A percentile compares a stretch with the other conserved stretches of the same genome.
phyloP scores from a whole-genome alignment of 2,797 vertebrate species.

The Todus mexicanus region DNA sequence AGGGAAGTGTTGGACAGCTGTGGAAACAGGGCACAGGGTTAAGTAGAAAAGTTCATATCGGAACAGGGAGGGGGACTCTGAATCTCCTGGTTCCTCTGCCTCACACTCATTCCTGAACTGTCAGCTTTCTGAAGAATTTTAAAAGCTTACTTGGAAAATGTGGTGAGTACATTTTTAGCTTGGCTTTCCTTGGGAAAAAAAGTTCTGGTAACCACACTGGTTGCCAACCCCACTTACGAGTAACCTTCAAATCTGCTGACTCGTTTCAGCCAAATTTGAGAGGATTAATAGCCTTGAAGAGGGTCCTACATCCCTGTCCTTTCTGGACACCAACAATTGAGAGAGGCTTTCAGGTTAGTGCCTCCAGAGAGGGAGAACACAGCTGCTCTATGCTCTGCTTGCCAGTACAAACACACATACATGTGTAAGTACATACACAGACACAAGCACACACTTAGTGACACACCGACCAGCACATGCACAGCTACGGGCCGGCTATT shows the following conservation, averaged over 20 bases:
- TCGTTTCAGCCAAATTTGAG: neutral
- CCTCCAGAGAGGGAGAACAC: neutral
- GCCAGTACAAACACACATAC: neutral
- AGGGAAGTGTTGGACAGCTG: neutral
- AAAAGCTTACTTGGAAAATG: neutral
- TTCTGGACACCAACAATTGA: neutral
- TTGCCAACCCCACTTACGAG: neutral
- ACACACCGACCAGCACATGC: accelerated
- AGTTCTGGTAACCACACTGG: neutral
- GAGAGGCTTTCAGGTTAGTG: neutral
- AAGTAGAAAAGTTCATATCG: neutral
- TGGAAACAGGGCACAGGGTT: neutral
- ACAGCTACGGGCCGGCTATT: neutral
- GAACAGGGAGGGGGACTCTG: neutral
- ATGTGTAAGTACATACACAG: neutral
- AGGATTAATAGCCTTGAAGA: neutral
- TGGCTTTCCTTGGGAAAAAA: neutral
- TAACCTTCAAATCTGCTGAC: neutral
- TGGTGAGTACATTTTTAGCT: neutral
- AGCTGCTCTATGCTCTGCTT: neutral
- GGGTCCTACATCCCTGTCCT: neutral
- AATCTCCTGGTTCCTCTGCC: neutral
- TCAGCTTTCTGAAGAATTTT: neutral
- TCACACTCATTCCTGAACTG: neutral
- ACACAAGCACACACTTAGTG: neutral